These are phyloP conservation scores for Micropoecilia bifurca DNA, from an alignment of 2,797 vertebrate genomes.

Conservation along the genomic window DNA sequence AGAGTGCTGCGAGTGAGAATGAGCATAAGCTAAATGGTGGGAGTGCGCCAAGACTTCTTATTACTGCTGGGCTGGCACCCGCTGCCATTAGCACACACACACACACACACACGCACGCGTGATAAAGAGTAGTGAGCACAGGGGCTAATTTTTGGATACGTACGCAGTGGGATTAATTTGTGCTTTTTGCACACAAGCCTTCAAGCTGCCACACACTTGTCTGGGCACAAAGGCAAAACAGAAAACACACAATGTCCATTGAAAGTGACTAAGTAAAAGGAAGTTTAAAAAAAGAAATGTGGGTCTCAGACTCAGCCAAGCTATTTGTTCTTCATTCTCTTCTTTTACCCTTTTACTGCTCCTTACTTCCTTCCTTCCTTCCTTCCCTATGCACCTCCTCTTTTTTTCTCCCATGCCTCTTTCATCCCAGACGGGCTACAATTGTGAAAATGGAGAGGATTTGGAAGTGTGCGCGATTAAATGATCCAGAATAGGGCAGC, in stretches of 20 bases:
- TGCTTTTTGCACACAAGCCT: constrained; percentile 57
- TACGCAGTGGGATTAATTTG: constrained; percentile 71
- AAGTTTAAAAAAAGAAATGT: constrained; percentile 41
- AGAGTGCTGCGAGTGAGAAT: constrained; percentile 59
- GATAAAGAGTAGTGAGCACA: constrained; percentile 44
- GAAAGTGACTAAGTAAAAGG: constrained; percentile 39
- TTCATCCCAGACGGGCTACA: constrained; percentile 71
- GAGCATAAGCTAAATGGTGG: constrained; percentile 61
- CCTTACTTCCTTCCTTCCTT: constrained; percentile 46
- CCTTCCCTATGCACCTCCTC: constrained; percentile 47
- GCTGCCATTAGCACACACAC: constrained; percentile 37
- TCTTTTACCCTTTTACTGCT: constrained; percentile 43
- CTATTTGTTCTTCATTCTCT: constrained; percentile 50
- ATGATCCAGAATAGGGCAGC: constrained; percentile 64
- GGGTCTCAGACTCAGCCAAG: constrained; percentile 40
- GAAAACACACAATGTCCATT: constrained; percentile 44
- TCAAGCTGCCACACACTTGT: constrained; percentile 60
- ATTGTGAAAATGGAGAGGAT: constrained; percentile 72
- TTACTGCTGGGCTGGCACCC: constrained; percentile 59
- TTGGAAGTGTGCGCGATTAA: constrained; percentile 76
- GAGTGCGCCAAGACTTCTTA: constrained; percentile 68
- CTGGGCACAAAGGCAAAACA: constrained; percentile 44
- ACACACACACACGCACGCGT: constrained; percentile 4
- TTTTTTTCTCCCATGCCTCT: constrained; percentile 41
- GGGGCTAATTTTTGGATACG: constrained; percentile 56